Conservation (phyloP, 1,140 invertebrate species). For the Hycleus phaleratus region DNA sequence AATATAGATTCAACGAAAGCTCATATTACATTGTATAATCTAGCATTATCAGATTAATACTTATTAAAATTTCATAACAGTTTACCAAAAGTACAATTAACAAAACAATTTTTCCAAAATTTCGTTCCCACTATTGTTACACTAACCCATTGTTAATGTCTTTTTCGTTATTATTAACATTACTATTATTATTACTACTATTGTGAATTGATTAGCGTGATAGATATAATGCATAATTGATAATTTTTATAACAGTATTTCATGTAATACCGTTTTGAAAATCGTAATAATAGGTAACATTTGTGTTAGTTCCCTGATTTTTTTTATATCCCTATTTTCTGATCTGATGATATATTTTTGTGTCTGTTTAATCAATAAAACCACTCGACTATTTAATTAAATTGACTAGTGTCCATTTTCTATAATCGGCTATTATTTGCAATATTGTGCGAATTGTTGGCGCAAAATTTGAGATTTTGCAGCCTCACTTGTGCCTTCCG, state of each 20-base stretch:
- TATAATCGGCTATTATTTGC: no score
- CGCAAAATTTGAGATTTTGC: no score
- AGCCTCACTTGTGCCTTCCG: no score
- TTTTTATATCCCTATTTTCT: conserved; percentile 3
- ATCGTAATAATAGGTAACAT: conserved; percentile 21
- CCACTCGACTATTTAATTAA: neutral
- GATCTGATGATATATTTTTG: neutral
- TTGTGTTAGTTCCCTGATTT: conserved; percentile 23
- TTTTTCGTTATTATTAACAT: no score
- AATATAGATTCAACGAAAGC: conserved; percentile 11
- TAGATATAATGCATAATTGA: conserved; percentile 27
- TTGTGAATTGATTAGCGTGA: conserved; percentile 22
- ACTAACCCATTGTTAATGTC: conserved; percentile 13
- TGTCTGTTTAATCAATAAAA: conserved; percentile 5
- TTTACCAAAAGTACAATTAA: neutral
- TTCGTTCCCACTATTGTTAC: neutral
- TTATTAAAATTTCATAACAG: neutral
- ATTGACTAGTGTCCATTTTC: no score
- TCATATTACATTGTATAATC: conserved; percentile 16
- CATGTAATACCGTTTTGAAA: conserved; percentile 18
- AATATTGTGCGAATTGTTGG: no score
- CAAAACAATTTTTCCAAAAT: neutral
- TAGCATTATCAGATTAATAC: conserved; percentile 18
- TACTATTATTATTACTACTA: no score
- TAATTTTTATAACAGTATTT: conserved; percentile 21